Base-by-base conservation (phyloP, 2,888 invertebrate species). In the Dendrolimus houi region DNA sequence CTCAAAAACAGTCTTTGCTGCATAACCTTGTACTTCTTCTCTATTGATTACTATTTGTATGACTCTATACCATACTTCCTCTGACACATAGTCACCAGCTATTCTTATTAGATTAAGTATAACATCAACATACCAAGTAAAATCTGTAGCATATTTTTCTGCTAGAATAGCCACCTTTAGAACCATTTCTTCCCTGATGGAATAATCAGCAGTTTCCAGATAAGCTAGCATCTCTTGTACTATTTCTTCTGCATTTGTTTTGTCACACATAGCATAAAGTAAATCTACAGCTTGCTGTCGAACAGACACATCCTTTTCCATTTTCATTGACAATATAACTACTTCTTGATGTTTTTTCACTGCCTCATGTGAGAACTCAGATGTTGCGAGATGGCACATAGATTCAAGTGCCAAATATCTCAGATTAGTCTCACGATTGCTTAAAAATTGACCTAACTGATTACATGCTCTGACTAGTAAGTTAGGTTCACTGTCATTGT, bases 341-440 rank as follows among this genome's bases (percentile, higher is more conserved):
- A 99, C 99, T 91, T 99, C 99, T 85, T 99, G 99, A 80, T 99
- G 99, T 78, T 99, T 99, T 83, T 99, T 99, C 12, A 99, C 99
- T 64, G 99, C 99, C 82, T 99, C 99, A 85, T 99, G 99, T 42
- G 99, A 99, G 86, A 99, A 99, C 87, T 99, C 99, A 0, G 99
- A 99, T 14, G 98, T 99, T 55, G 99, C 99, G 77, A 99, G 92
- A 83, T 99, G 96, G 85, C 99, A 99, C 99, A 99, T 99, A 42
- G 99, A 99, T 83, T 99, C 99, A 60, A 99, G 92, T 41, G 99
- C 99, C 77, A 99, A 92, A 83, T 99, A 99, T 69, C 99, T 94
- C 68, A 99, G 92, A 90, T 99, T 99, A 1, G 99, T 99, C 91
- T 99, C 99, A 64, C 99, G 94, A 83, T 97, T 97, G 69, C 97